Evolutionary conservation across 2,113 vertebrate species (phyloP).

Genomic region (Dasyprocta punctata): DNA sequence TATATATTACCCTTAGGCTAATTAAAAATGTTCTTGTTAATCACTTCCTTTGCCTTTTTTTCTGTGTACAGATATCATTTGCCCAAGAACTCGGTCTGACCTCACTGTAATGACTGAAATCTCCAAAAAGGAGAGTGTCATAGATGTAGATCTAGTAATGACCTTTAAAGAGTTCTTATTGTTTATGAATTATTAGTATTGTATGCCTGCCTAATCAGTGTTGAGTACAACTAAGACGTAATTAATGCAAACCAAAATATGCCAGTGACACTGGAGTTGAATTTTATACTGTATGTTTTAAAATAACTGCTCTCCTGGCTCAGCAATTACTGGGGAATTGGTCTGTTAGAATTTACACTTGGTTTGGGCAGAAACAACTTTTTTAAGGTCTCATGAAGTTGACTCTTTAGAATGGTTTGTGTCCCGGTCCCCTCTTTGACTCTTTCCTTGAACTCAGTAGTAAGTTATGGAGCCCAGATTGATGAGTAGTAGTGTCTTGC

Average conservation of each 20-base stretch:
- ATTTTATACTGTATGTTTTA: slow-evolving; percentile 64
- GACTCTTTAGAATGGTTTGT: slow-evolving; percentile 39
- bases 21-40: slow-evolving; percentile 58
- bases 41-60: slow-evolving; percentile 4
- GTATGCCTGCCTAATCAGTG: slow-evolving; percentile 18
- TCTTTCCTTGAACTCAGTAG: slow-evolving; percentile 47
- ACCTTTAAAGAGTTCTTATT: slow-evolving; percentile 42
- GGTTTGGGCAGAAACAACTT: slow-evolving; percentile 52
- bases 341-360: slow-evolving; percentile 45
- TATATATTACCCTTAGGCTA: slow-evolving; percentile 27
- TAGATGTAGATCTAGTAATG: slow-evolving; percentile 25
- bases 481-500: slow-evolving; percentile 29
- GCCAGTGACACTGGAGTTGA: slow-evolving; percentile 15
- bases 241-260: background rate
- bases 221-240: slow-evolving; percentile 50
- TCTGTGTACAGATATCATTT: slow-evolving; percentile 53
- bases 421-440: background rate
- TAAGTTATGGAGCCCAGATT: slow-evolving; percentile 8
- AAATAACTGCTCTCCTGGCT: slow-evolving; percentile 34
- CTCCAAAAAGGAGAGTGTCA: background rate
- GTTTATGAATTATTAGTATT: background rate
- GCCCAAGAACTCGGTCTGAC: slow-evolving; percentile 30
- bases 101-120: slow-evolving; percentile 45
- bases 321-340: slow-evolving; percentile 22
- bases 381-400: slow-evolving; percentile 26